phyloP scores from a whole-genome alignment of 2,113 vertebrate species.

The Natator depressus region DNA sequence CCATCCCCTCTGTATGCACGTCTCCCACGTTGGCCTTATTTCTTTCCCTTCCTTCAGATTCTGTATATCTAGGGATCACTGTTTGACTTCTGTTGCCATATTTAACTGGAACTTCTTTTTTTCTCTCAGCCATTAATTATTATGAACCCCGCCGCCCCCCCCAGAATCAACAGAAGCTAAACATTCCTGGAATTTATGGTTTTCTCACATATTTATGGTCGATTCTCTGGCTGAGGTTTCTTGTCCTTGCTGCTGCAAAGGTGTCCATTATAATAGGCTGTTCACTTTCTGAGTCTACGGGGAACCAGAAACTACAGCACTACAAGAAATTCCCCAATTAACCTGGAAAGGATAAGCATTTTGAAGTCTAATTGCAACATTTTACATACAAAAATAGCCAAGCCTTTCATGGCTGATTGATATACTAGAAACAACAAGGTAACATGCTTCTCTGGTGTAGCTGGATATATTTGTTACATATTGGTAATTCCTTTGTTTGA shows the following conservation, averaged over 20 bases:
- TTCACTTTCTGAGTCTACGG: not conserved
- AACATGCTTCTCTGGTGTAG: not conserved
- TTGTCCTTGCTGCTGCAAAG: not conserved
- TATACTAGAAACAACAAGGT: not conserved
- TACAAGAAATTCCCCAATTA: not conserved
- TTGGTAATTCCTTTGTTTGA: not conserved
- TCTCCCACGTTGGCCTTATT: not conserved
- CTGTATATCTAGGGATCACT: not conserved
- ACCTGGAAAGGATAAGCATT: not conserved
- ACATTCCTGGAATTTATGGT: rapidly evolving
- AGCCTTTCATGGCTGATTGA: not conserved
- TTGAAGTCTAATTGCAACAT: not conserved
- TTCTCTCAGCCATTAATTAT: not conserved
- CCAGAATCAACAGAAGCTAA: not conserved
- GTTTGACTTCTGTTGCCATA: rapidly evolving
- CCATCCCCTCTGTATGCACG: not conserved
- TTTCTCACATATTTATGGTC: not conserved
- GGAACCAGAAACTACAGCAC: not conserved
- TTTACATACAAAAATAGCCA: not conserved
- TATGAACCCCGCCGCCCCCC: not conserved
- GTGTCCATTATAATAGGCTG: not conserved
- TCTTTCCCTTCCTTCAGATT: not conserved
- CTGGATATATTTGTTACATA: not conserved
- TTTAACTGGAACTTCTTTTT: not conserved
- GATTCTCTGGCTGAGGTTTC: not conserved